Percentiles rank a stretch among this genome's conserved stretches.
Evolutionary conservation across 2,888 invertebrate species (phyloP).

Genomic region (Seira sanloemensis): DNA sequence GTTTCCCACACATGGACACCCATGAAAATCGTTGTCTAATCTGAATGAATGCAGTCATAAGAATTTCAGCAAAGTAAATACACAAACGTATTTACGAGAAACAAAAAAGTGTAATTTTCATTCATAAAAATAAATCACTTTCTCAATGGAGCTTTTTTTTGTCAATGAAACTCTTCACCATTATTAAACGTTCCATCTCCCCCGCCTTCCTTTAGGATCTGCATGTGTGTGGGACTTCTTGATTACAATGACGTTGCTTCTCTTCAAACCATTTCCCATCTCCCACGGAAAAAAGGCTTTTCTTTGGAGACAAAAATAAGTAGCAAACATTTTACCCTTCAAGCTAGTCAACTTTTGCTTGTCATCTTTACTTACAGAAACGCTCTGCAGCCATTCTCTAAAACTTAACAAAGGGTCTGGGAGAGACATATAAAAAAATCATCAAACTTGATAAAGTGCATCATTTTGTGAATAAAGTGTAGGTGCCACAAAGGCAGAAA

Average conservation of each 20-base stretch:
- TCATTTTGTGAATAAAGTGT: background rate
- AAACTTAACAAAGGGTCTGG: constrained; percentile 16
- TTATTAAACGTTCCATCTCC: constrained; percentile 8
- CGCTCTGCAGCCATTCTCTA: constrained; percentile 36
- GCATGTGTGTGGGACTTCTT: constrained; percentile 59
- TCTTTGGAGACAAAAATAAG: constrained; percentile 46
- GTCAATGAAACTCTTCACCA: background rate
- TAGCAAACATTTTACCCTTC: constrained; percentile 52
- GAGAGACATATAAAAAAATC: constrained; percentile 19
- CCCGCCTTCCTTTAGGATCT: constrained; percentile 30
- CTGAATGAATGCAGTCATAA: too few relatives aligned
- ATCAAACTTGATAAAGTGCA: too few relatives aligned
- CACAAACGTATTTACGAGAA: background rate
- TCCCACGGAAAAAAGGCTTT: too few relatives aligned
- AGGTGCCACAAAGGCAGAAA: constrained; percentile 26
- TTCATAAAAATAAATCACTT: constrained; percentile 13
- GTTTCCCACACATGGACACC: too few relatives aligned
- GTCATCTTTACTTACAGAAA: constrained; percentile 42
- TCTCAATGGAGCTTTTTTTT: constrained; percentile 63
- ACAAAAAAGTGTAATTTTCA: background rate
- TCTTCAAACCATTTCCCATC: constrained; percentile 22
- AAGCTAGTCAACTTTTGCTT: constrained; percentile 30
- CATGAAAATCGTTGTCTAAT: too few relatives aligned
- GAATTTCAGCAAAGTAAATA: too few relatives aligned
- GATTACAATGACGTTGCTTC: constrained; percentile 56